Conservation (phyloP, 2,113 vertebrate genomes). For the Buteo buteo region DNA sequence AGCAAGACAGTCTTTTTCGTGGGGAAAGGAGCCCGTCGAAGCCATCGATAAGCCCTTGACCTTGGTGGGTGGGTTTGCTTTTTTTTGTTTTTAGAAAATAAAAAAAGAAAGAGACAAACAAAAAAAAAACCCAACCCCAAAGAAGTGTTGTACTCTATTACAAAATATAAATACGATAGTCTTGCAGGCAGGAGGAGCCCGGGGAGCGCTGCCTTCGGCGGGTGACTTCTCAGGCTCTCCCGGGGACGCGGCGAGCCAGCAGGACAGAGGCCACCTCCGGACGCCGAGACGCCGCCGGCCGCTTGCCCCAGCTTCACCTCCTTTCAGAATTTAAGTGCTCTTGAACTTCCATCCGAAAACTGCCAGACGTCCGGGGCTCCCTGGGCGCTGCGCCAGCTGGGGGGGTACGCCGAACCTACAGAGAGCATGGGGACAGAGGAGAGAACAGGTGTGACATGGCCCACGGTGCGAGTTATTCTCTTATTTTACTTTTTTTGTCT, state of each 20-base stretch:
- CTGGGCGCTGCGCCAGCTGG: slow-evolving; percentile 79
- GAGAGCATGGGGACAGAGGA: slow-evolving; percentile 78
- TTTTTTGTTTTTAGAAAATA: slow-evolving; percentile 52
- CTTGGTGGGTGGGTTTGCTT: slow-evolving; percentile 34
- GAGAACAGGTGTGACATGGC: slow-evolving; percentile 79
- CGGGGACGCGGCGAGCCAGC: slow-evolving; percentile 65
- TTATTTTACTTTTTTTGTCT: background rate
- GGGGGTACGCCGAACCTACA: slow-evolving; percentile 75
- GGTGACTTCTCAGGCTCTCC: slow-evolving; percentile 71
- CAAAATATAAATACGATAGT: slow-evolving; percentile 85
- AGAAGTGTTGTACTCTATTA: slow-evolving; percentile 71
- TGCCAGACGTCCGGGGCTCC: slow-evolving; percentile 80
- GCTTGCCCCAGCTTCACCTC: slow-evolving; percentile 75
- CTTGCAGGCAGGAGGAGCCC: slow-evolving; percentile 70
- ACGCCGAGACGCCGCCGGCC: slow-evolving; percentile 22
- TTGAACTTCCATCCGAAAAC: slow-evolving; percentile 83
- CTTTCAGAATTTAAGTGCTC: slow-evolving; percentile 84
- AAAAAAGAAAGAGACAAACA: background rate
- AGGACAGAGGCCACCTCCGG: slow-evolving; percentile 69
- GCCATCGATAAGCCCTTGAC: slow-evolving; percentile 59
- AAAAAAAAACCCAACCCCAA: background rate
- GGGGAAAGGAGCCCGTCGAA: slow-evolving; percentile 30
- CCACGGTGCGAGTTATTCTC: slow-evolving; percentile 49
- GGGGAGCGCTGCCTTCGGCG: slow-evolving; percentile 66
- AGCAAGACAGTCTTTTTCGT: slow-evolving; percentile 61